Conservation (phyloP, 2,797 vertebrate species). For the Micropoecilia bifurca region DNA sequence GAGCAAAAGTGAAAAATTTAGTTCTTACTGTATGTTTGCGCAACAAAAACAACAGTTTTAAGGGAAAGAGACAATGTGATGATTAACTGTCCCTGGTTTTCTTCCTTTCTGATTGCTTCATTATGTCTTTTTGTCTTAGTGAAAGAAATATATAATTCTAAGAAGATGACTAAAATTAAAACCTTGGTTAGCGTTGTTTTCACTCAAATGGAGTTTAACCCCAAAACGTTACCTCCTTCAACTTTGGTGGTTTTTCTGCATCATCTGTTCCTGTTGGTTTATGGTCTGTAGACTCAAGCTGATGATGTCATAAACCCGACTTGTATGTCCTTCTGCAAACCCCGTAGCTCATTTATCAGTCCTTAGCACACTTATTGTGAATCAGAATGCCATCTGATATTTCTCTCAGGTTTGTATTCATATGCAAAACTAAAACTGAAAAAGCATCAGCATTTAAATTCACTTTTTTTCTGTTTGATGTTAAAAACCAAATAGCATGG, state of each 20-base stretch:
- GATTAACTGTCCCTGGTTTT: constrained; percentile 20
- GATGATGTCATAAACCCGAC: constrained; percentile 29
- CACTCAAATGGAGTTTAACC: constrained; percentile 2
- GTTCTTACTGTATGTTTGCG: constrained; percentile 53
- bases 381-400: constrained; percentile 5
- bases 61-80: neutral
- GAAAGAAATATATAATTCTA: constrained; percentile 3
- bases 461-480: neutral
- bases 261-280: constrained; percentile 19
- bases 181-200: neutral
- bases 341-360: constrained; percentile 9
- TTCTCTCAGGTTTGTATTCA: neutral
- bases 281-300: constrained; percentile 15
- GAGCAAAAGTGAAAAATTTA: neutral
- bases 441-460: neutral
- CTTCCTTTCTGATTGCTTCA: constrained; percentile 22
- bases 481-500: neutral
- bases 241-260: neutral
- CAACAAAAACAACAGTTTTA: constrained; percentile 53
- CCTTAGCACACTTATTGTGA: neutral
- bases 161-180: constrained; percentile 17
- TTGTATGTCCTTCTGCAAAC: constrained; percentile 7
- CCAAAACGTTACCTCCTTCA: neutral
- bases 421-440: neutral
- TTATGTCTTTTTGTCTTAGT: constrained; percentile 31